Conservation (phyloP, 2,888 invertebrate genomes). For the Gryllus longicercus region DNA sequence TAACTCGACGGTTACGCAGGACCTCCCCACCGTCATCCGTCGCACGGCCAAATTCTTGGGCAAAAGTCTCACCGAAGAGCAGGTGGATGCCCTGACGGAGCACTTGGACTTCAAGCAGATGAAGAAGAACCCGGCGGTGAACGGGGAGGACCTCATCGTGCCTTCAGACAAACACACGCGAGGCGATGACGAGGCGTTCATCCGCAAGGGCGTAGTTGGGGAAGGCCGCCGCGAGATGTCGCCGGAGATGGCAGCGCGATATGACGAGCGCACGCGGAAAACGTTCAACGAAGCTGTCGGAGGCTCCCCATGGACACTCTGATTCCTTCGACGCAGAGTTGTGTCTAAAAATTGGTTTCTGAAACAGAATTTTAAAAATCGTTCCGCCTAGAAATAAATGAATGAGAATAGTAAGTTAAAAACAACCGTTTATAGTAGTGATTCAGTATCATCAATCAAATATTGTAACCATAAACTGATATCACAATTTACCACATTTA, state of each 20-base stretch:
- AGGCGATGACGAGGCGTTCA: neutral
- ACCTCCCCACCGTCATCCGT: constrained; percentile 47
- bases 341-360: no score
- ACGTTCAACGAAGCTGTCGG: neutral
- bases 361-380: no score
- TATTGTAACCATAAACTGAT: no score
- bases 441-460: no score
- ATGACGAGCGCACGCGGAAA: neutral
- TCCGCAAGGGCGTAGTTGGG: neutral
- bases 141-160: constrained; percentile 43
- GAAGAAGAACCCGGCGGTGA: constrained; percentile 53
- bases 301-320: neutral
- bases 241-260: neutral
- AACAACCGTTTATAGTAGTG: no score
- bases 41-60: constrained; percentile 50
- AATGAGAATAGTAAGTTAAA: no score
- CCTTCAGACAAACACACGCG: no score
- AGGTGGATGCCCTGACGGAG: constrained; percentile 46
- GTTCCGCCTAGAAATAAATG: no score
- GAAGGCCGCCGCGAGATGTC: neutral
- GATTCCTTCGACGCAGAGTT: neutral
- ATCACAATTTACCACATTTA: no score
- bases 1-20: constrained; percentile 42
- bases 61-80: constrained; percentile 44
- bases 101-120: constrained; percentile 54